Base-by-base conservation (phyloP, 1,140 invertebrate species). In the Calycopis cecrops region DNA sequence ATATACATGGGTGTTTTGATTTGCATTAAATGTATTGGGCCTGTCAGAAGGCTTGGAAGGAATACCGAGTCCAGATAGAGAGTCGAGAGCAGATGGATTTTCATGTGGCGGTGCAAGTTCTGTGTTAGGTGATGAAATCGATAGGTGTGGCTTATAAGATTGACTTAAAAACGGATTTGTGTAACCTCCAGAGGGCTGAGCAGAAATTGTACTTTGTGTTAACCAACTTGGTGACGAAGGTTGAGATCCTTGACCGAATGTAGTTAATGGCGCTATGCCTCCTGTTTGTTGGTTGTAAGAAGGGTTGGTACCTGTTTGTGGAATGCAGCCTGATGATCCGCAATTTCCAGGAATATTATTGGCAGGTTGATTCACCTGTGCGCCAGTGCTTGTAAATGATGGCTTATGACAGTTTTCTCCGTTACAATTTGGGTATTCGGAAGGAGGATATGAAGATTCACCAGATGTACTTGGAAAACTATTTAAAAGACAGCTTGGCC, bases 1-100 rank as follows among this genome's bases (percentile, higher is more conserved):
- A 42, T 71, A 66, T 17, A 33, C 35, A n/a, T 51, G 59, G 34
- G 28, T 16, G 37, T 33, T 42, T 47, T 62, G 48, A 52, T 12
- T 44, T 4, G n/a, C 14, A 14, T 44, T 1, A 1, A 44, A 44
- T 44, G 38, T 28, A 14, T 40, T 44, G 1, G 17, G 9, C 16
- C 12, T 8, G 35, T 9, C 11, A 37, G 2, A 37, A 9, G 35
- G 35, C 35, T 37, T 9, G 9, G 35, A 10, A 37, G 2, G 9
- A 10, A 37, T n/a, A 37, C 35, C 35, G 9, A 9, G 9, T 9
- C 44, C 14, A 37, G 57, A 33, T n/a, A n/a, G n/a, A n/a, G n/a
- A n/a, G n/a, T n/a, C n/a, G n/a, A n/a, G n/a, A n/a, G n/a, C n/a
- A n/a, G n/a, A n/a, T n/a, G n/a, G n/a, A n/a, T 42, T 12, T 33